These are phyloP conservation scores for Pipistrellus kuhlii DNA, from an alignment of 2,797 vertebrate genomes.

Conservation along the genomic window DNA sequence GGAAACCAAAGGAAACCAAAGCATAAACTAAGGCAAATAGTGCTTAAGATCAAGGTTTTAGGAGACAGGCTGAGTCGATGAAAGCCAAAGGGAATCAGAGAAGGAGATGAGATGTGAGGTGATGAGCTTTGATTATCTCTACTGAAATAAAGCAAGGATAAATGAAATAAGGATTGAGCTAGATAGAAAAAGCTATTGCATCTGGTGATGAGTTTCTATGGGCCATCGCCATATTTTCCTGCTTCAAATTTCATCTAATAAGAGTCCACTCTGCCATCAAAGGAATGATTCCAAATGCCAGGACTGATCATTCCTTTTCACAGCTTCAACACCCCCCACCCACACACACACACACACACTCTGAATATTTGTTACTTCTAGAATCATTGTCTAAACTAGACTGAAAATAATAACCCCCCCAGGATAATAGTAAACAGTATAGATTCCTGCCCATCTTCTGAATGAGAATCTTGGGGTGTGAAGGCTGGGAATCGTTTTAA, in stretches of 20 bases:
- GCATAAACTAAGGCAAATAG: neutral
- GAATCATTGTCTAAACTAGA: conserved; percentile 13
- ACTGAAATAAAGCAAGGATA: neutral
- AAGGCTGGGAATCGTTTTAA: neutral
- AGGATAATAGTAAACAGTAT: neutral
- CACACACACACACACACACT: too few species aligned
- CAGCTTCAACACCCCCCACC: neutral
- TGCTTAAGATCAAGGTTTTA: neutral
- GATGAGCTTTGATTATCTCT: neutral
- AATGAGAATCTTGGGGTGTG: neutral
- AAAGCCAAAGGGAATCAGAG: neutral
- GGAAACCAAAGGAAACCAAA: neutral
- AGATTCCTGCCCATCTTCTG: neutral
- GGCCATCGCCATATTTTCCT: neutral
- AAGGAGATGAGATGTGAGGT: neutral
- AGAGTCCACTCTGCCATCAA: neutral
- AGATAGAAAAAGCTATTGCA: neutral
- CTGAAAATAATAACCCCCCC: neutral
- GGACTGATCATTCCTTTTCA: neutral
- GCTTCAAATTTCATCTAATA: neutral
- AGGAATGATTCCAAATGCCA: neutral
- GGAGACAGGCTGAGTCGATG: neutral
- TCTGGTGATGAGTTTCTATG: neutral
- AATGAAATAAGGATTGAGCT: neutral
- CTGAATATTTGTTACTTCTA: neutral